These are phyloP conservation scores for Morinoia aosen DNA, from an alignment of 2,888 invertebrate genomes.

Conservation along the genomic window DNA sequence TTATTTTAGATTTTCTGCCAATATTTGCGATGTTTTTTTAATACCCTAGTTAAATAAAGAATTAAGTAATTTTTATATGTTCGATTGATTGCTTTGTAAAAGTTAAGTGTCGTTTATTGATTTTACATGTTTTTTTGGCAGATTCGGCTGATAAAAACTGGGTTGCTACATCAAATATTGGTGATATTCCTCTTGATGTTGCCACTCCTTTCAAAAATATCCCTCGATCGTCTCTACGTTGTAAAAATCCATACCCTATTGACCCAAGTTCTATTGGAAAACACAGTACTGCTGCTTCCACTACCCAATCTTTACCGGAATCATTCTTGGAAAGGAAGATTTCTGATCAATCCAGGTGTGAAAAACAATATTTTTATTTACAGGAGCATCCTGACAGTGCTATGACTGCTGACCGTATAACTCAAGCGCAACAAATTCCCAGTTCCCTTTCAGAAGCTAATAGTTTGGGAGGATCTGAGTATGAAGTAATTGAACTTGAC, in stretches of 20 bases:
- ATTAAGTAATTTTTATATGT: too few relatives aligned
- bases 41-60: too few relatives aligned
- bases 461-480: background rate
- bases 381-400: background rate
- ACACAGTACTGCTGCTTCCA: background rate
- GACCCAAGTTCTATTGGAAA: background rate
- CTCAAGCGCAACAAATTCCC: background rate
- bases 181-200: conserved; percentile 7
- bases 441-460: background rate
- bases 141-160: background rate
- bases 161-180: background rate
- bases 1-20: too few relatives aligned
- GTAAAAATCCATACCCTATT: background rate
- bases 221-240: background rate
- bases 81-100: too few relatives aligned
- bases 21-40: too few relatives aligned
- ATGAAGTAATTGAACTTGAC: background rate
- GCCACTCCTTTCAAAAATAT: conserved; percentile 2
- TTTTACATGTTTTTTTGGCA: background rate
- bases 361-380: background rate
- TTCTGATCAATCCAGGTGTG: background rate
- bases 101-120: too few relatives aligned
- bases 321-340: background rate
- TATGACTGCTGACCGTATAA: background rate
- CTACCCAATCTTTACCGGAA: background rate